These are phyloP conservation scores for Butastur rufipennis DNA, from an alignment of 2,113 vertebrate genomes.

Conservation along the genomic window DNA sequence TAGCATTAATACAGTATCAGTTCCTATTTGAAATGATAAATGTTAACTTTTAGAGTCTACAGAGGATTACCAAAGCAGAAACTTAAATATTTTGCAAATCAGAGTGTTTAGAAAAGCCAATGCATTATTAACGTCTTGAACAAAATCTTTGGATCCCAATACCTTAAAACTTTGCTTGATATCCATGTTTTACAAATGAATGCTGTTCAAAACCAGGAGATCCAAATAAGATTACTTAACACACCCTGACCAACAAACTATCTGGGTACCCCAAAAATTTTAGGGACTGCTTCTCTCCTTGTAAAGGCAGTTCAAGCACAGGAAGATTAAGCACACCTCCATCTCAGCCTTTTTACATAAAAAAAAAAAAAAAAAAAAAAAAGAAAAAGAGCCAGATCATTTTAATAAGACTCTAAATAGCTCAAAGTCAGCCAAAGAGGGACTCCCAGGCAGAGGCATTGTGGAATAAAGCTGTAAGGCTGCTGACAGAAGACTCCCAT, in stretches of 20 bases:
- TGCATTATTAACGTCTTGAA: neutral
- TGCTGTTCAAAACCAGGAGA: neutral
- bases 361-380: neutral
- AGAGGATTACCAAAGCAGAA: neutral
- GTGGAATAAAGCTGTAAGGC: neutral
- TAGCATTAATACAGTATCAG: neutral
- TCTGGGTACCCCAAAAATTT: neutral
- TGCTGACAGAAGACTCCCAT: neutral
- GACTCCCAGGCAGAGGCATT: neutral
- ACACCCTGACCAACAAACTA: neutral
- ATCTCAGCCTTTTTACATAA: neutral
- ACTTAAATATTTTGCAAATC: neutral
- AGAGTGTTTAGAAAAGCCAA: neutral
- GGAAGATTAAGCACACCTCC: neutral
- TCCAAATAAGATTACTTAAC: neutral
- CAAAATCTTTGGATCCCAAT: neutral
- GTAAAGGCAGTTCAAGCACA: neutral
- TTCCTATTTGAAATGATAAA: neutral
- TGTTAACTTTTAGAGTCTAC: neutral
- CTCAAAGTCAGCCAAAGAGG: neutral
- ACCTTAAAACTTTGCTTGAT: neutral
- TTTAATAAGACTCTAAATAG: neutral
- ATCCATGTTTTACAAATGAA: neutral
- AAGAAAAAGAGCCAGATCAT: neutral
- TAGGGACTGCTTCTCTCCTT: neutral